Conservation (phyloP, 1,140 invertebrate genomes). For the Plectrocnemia conspersa region DNA sequence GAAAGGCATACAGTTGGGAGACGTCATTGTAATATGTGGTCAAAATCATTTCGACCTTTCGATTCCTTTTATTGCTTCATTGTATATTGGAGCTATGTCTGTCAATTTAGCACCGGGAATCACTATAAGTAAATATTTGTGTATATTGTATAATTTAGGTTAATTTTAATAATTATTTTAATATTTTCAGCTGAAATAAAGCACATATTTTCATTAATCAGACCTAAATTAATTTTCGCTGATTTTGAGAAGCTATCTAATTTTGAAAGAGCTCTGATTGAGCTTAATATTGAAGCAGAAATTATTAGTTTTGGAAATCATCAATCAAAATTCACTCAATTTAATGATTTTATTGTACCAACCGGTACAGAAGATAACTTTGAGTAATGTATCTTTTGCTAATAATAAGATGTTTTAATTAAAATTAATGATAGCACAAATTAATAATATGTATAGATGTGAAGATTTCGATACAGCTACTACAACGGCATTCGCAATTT, state of each 20-base stretch:
- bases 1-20: conserved; percentile 2
- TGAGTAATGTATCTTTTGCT: conserved; percentile 10
- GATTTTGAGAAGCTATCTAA: not conserved
- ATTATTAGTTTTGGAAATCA: conserved; percentile 18
- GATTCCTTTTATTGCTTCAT: conserved; percentile 15
- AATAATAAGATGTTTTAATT: no score
- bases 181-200: not conserved
- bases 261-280: no score
- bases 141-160: no score
- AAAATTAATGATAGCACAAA: conserved; percentile 2
- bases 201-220: not conserved
- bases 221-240: not conserved
- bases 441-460: not conserved
- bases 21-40: conserved; percentile 19
- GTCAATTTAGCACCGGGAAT: no score
- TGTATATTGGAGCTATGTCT: conserved; percentile 11
- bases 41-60: conserved; percentile 12
- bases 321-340: not conserved
- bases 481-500: not conserved
- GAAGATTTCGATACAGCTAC: no score
- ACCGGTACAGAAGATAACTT: conserved; percentile 17
- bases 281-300: no score
- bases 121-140: not conserved
- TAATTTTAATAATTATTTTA: not conserved
- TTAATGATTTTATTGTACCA: conserved; percentile 6